phyloP scores from a whole-genome alignment of 2,113 vertebrate genomes.

The Bubalus kerabau region DNA sequence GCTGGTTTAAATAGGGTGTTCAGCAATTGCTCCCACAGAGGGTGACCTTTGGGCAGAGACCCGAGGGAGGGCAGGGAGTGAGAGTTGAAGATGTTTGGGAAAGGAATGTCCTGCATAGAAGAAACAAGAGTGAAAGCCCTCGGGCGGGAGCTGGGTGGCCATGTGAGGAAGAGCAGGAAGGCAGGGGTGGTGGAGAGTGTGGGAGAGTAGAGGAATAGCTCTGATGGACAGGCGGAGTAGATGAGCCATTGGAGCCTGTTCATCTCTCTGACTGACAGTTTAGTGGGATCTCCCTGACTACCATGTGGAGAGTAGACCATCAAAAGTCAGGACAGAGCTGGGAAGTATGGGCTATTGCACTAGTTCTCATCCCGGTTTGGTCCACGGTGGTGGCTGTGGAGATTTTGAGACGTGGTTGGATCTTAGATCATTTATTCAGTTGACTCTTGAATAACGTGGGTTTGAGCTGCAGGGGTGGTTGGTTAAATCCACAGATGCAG shows the following conservation, averaged over 20 bases:
- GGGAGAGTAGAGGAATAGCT: not conserved
- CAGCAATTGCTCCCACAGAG: not conserved
- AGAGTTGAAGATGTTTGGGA: not conserved
- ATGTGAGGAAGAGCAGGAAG: not conserved
- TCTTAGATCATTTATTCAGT: not conserved
- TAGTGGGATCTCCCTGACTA: not conserved
- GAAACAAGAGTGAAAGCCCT: not conserved
- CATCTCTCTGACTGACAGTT: not conserved
- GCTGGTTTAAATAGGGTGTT: not conserved
- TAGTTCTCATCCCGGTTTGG: not conserved
- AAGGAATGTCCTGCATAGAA: not conserved
- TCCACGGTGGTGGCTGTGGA: not conserved
- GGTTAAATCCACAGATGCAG: not conserved
- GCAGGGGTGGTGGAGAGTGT: not conserved
- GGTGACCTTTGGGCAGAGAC: not conserved
- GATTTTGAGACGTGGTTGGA: not conserved
- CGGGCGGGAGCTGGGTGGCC: not conserved
- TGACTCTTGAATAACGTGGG: not conserved
- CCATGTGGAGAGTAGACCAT: not conserved
- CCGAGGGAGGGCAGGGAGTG: not conserved
- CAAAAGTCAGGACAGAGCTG: not conserved
- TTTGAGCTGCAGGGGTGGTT: not conserved
- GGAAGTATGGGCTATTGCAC: not conserved
- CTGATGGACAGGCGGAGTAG: rapidly evolving
- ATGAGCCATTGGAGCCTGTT: rapidly evolving